Evolutionary conservation across 1,140 invertebrate species (phyloP).

Genomic region (Bombus cullumanus): DNA sequence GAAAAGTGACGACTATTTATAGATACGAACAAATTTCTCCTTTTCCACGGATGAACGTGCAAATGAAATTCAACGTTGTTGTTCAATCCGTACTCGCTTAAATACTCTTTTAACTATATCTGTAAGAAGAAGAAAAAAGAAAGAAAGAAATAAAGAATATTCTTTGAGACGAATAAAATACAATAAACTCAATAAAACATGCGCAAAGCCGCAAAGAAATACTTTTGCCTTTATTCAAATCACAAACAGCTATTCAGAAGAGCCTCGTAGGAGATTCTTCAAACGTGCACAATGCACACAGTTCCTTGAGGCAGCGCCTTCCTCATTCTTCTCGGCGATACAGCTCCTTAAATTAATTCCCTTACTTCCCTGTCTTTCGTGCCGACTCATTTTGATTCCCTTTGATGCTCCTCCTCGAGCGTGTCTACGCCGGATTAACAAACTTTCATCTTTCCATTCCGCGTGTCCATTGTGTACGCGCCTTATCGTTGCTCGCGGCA

Average conservation of each 20-base stretch:
- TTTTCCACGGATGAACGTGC: neutral
- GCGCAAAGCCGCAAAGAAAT: neutral
- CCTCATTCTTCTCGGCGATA: too few relatives aligned
- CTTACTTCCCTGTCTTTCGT: neutral
- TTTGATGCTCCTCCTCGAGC: neutral
- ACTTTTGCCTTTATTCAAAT: neutral
- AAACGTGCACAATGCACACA: too few relatives aligned
- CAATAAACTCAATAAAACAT: neutral
- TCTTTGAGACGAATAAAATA: neutral
- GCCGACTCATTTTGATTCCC: neutral
- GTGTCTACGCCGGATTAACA: neutral
- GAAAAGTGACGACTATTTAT: too few relatives aligned
- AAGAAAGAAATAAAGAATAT: neutral
- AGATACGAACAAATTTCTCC: too few relatives aligned
- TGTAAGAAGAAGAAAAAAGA: too few relatives aligned
- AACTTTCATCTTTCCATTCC: neutral
- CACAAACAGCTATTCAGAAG: neutral
- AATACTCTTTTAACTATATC: too few relatives aligned
- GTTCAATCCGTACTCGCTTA: too few relatives aligned
- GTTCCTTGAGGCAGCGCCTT: too few relatives aligned
- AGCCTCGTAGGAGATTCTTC: neutral
- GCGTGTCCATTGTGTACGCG: constrained; percentile 7
- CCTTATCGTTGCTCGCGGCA: constrained; percentile 2
- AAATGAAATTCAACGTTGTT: too few relatives aligned
- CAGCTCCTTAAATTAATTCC: constrained; percentile 8